Evolutionary conservation across 2,888 invertebrate species (phyloP).

Genomic region (Stenchaetothrips biformis): DNA sequence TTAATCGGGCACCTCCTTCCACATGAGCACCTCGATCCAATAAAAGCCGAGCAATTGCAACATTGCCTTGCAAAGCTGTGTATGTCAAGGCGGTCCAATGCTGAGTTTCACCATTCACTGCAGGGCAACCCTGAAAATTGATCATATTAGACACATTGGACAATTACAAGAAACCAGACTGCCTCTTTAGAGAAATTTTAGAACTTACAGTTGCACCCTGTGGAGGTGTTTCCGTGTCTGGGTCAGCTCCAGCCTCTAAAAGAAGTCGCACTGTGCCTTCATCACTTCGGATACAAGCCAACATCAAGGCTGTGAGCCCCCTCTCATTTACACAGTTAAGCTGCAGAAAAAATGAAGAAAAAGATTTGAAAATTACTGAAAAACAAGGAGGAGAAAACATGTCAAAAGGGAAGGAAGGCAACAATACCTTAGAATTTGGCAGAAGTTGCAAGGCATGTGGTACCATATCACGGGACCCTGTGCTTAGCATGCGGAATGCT

Average conservation of each 20-base stretch:
- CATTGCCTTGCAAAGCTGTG: constrained; percentile 58
- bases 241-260: constrained; percentile 75
- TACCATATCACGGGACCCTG: constrained; percentile 73
- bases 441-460: constrained; percentile 71
- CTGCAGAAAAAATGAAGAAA: constrained; percentile 35
- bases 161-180: not conserved
- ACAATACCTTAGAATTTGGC: constrained; percentile 57
- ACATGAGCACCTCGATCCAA: constrained; percentile 76
- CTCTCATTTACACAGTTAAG: constrained; percentile 73
- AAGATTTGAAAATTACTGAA: constrained; percentile 6
- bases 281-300: constrained; percentile 74
- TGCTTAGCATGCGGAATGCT: constrained; percentile 73
- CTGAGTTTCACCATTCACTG: constrained; percentile 61
- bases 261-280: constrained; percentile 68
- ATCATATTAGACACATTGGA: not conserved
- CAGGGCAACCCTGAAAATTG: constrained; percentile 47
- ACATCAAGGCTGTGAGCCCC: constrained; percentile 78
- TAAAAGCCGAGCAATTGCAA: constrained; percentile 54
- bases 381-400: constrained; percentile 9
- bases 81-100: constrained; percentile 88
- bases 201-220: constrained; percentile 41
- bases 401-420: not conserved
- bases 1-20: constrained; percentile 77
- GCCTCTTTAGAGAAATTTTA: constrained; percentile 36
- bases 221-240: constrained; percentile 74